Base-by-base conservation (phyloP, 2,113 vertebrate genomes). In the Bambusicola thoracicus region DNA sequence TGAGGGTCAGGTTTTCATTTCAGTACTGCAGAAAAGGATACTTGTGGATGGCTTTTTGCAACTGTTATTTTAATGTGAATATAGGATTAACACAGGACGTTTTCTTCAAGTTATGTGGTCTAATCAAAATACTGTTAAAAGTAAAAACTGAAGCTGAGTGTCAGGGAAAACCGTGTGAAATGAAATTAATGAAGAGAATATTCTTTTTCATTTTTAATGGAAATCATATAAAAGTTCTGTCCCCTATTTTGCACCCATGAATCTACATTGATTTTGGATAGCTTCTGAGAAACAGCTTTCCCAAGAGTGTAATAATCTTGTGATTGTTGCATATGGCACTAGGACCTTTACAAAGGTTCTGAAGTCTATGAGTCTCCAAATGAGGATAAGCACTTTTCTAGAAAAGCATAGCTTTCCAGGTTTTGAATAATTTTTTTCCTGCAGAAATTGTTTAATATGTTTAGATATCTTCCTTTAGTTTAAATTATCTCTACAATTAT, bases 241-340 rank as follows among this genome's bases (percentile, higher is more conserved):
- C 22, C 34, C 19, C 3, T n/a, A 44, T 77, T 85, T 86, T 80
- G 2, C 13, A 40, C 87, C 29, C 76, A 75, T 43, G 38, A 77
- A 82, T 51, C 49, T 70, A 76, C 25, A 36, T 40, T 65, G 40
- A n/a, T 77, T 96, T 92, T 85, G 43, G 46, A 74, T 53, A 55
- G 4, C 12, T 87, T 82, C 36, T 59, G 62, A 82, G 29, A 81
- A 36, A 55, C 30, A 19, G 41, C 32, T 61, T 85, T 77, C 46
- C 65, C 56, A 20, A 61, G 19, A 68, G 15, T 24, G 21, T 27
- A 55, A 73, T 74, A 63, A 74, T 67, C 25, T 55, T 49, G 46
- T 58, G 24, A 51, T 13, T 1, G 0, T 44, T 49, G 19, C 56
- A 18, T 67, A 4, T 40, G 21, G 30, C 48, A 4, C 5, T 43